Evolutionary conservation across 1,140 invertebrate species (phyloP), one percentile per base, ranked within the genome.

Genomic region (Zeugodacus cucurbitae): DNA sequence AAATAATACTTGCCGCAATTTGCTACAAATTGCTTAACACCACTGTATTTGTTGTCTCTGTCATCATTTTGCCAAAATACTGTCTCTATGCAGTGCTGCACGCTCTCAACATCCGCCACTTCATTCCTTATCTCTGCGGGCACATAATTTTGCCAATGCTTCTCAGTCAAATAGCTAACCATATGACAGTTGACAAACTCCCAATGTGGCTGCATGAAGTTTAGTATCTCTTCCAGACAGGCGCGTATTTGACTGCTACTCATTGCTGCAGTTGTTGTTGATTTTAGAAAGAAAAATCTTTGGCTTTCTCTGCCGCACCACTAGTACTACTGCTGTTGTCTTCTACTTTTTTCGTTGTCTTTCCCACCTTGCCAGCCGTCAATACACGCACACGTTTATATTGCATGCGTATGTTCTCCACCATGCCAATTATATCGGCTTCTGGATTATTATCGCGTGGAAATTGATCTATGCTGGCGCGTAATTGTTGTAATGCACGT

Each of bases 101-200:
- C 70, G 34, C 89, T 86, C 1, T 85, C 70, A 5, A n/a, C 41
- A 14, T 88, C 86, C 0, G 32, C 8, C 11, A 96, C 89, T 90
- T 96, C 94, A 14, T 90, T 88, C 91, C 93, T 94, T 7, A 97
- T 92, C 41, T 92, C 89, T 26, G 90, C 87, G 1, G 96, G 95
- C 37, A 97, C 89, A 88, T 94, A 94, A 32, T 90, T 94, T 1
- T 95, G 89, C 96, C 96, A 98, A 82, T 96, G 95, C 48, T 95
- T 92, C n/a, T 96, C 93, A 0, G 95, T 96, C n/a, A 97, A 95
- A 94, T 96, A 97, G 90, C 97, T 96, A 5, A 97, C 96, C 94
- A 97, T 96, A 92, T 98, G 97, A 90, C 96, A 96, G 92, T 97
- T 96, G 3, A 95, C 95, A 67, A 97, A 93, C 3, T 95, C 93